phyloP scores from a whole-genome alignment of 2,797 vertebrate genomes.

The Rhincodon typus region DNA sequence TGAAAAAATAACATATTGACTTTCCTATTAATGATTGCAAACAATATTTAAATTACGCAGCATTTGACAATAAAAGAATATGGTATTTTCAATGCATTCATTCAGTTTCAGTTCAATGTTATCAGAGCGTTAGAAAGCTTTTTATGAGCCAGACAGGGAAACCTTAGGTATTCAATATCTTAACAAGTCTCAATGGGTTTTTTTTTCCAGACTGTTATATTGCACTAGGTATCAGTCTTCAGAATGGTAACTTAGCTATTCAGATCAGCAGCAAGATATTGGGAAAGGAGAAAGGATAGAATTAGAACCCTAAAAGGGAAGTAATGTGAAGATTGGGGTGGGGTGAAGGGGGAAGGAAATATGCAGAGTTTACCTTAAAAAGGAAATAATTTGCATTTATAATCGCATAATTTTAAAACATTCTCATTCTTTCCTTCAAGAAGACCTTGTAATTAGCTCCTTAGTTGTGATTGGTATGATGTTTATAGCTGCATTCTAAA shows the following conservation, averaged over 20 bases:
- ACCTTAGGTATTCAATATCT: neutral
- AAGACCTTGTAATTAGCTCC: no score
- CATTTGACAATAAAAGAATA: neutral
- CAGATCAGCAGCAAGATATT: neutral
- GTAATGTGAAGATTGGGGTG: neutral
- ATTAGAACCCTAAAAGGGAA: neutral
- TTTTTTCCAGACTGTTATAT: neutral
- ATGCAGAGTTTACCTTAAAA: neutral
- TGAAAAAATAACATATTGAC: neutral
- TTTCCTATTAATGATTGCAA: neutral
- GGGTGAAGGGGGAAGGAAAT: neutral
- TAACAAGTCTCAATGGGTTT: neutral
- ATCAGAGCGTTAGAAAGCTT: neutral
- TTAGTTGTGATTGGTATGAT: no score
- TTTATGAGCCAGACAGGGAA: neutral
- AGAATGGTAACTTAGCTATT: neutral
- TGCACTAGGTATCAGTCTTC: neutral
- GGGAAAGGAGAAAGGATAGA: neutral
- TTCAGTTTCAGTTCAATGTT: neutral
- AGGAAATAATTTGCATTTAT: neutral
- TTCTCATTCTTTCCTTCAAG: no score
- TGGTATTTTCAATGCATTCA: neutral
- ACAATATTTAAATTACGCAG: neutral
- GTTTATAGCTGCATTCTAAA: no score
- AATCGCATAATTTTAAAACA: neutral